These are phyloP conservation scores for Smittia sp. DNA, from an alignment of 2,888 invertebrate genomes.

Conservation along the genomic window DNA sequence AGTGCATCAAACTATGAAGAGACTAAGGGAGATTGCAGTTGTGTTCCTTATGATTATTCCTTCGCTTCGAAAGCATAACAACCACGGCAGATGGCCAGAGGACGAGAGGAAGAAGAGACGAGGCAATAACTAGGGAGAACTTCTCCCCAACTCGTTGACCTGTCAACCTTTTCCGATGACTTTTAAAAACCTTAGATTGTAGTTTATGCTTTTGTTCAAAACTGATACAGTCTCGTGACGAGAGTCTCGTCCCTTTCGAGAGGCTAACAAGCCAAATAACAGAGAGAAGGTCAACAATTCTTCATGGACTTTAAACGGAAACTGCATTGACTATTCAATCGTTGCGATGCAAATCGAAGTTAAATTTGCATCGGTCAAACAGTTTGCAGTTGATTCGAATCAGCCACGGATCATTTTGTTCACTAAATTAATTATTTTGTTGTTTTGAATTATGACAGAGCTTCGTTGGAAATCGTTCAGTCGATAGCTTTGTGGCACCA, in stretches of 20 bases:
- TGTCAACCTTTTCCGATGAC: slow-evolving; percentile 30
- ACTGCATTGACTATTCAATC: not conserved
- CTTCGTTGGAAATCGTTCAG: not conserved
- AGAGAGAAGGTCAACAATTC: slow-evolving; percentile 15
- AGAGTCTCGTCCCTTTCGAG: not conserved
- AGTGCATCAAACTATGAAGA: too few relatives aligned
- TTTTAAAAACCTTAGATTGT: slow-evolving; percentile 22
- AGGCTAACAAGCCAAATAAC: slow-evolving; percentile 18
- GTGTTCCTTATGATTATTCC: not conserved
- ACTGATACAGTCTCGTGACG: not conserved
- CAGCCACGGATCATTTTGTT: slow-evolving; percentile 21
- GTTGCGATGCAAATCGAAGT: slow-evolving; percentile 13
- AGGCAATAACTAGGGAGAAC: not conserved
- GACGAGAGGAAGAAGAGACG: slow-evolving; percentile 11
- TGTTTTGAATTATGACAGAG: slow-evolving; percentile 30
- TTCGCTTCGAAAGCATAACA: slow-evolving; percentile 14
- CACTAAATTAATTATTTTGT: slow-evolving; percentile 38
- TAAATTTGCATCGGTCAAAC: slow-evolving; percentile 14
- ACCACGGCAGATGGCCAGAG: slow-evolving; percentile 10
- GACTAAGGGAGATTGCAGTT: too few relatives aligned
- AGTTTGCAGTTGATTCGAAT: slow-evolving; percentile 1
- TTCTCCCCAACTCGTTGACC: slow-evolving; percentile 19
- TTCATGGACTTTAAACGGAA: not conserved
- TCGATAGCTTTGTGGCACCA: not conserved
- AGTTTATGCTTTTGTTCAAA: slow-evolving; percentile 1